These are phyloP conservation scores for Venustaconcha ellipsiformis DNA, from an alignment of 1,140 invertebrate genomes.

Conservation along the genomic window DNA sequence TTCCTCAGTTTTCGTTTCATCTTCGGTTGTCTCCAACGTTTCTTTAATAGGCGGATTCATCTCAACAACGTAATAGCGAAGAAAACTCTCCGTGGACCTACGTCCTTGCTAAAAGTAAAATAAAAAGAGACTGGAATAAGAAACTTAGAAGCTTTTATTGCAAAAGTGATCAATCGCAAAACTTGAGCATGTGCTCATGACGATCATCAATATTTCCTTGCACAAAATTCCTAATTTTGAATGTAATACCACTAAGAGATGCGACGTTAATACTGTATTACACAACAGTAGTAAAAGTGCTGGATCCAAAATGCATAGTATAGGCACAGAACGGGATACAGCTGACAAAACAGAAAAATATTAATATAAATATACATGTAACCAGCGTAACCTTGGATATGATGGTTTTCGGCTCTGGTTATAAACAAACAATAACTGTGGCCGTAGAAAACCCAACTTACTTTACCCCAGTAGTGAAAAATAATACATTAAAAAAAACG, in stretches of 20 bases:
- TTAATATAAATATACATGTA: no score
- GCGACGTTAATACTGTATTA: background rate
- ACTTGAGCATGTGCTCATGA: background rate
- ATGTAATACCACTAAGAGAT: background rate
- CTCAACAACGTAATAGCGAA: constrained; percentile 21
- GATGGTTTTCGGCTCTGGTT: no score
- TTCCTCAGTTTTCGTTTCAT: background rate
- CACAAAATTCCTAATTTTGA: background rate
- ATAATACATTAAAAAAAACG: background rate
- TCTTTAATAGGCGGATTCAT: constrained; percentile 6
- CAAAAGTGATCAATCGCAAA: background rate
- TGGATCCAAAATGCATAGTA: no score
- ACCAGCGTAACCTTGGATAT: no score
- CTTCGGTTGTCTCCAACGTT: background rate
- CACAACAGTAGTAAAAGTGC: no score
- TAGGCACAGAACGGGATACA: no score
- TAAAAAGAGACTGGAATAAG: background rate
- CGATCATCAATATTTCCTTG: background rate
- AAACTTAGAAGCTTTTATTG: background rate
- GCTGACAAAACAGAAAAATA: no score
- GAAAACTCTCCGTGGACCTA: constrained; percentile 21
- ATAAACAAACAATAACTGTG: background rate
- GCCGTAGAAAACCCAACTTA: background rate
- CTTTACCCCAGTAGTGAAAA: background rate
- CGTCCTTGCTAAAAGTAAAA: constrained; percentile 25